Conservation (phyloP, 2,113 vertebrate genomes). For the Xyliphius kryptos region DNA sequence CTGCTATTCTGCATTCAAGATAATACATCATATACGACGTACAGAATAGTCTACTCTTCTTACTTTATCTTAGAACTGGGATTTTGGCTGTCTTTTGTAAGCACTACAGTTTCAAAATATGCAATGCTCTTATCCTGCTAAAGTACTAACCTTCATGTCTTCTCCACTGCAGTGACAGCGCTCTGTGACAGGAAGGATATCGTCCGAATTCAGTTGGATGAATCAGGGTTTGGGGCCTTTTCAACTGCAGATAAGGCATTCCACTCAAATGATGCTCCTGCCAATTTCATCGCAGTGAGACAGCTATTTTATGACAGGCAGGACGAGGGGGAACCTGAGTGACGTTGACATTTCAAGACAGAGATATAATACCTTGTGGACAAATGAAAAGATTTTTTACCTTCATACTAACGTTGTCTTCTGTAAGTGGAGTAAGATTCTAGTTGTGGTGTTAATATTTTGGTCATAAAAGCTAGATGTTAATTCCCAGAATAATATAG, state of each 20-base stretch:
- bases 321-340: conserved; percentile 22
- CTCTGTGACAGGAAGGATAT: conserved; percentile 11
- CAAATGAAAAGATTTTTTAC: conserved; percentile 5
- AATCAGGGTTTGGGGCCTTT: conserved; percentile 17
- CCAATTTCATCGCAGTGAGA: conserved; percentile 53
- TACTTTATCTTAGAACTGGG: too few relatives aligned
- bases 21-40: too few relatives aligned
- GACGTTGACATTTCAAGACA: conserved; percentile 19
- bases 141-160: neutral
- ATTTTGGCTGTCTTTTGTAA: too few relatives aligned
- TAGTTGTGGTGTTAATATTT: neutral
- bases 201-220: conserved; percentile 13
- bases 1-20: too few relatives aligned
- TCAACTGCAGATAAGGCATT: conserved; percentile 10
- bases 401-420: conserved; percentile 16
- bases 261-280: conserved; percentile 21
- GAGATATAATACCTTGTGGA: conserved; percentile 12
- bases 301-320: conserved; percentile 46
- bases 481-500: too few relatives aligned
- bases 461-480: too few relatives aligned
- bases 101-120: conserved; percentile 1
- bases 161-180: conserved; percentile 8
- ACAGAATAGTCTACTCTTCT: too few relatives aligned
- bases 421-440: conserved; percentile 45
- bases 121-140: neutral